phyloP scores from a whole-genome alignment of 1,140 invertebrate species.

The Venustaconcha ellipsiformis region DNA sequence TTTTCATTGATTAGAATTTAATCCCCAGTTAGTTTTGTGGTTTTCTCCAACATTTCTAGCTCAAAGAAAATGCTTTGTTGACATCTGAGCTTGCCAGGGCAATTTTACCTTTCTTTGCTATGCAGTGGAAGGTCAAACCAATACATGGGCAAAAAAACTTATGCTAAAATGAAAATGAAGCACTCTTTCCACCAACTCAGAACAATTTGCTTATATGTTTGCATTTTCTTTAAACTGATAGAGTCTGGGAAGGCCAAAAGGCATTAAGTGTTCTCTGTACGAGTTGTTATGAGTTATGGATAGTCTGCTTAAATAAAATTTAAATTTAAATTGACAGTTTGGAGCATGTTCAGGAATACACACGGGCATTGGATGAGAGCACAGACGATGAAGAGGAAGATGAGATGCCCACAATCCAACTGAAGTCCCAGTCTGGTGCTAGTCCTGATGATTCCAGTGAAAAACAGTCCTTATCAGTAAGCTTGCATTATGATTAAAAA shows the following conservation, averaged over 20 bases:
- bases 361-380: slow-evolving; percentile 52
- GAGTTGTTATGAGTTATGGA: background rate
- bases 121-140: no score
- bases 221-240: background rate
- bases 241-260: background rate
- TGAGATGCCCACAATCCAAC: slow-evolving; percentile 40
- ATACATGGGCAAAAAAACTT: no score
- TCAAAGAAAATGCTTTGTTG: no score
- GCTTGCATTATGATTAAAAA: no score
- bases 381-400: slow-evolving; percentile 54
- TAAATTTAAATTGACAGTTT: slow-evolving; percentile 30
- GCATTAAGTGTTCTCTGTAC: background rate
- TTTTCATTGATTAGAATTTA: no score
- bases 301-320: background rate
- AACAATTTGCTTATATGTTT: background rate
- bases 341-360: slow-evolving; percentile 58
- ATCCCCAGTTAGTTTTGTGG: no score
- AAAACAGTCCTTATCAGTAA: slow-evolving; percentile 33
- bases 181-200: no score
- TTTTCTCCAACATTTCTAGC: no score
- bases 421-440: slow-evolving; percentile 34
- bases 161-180: no score
- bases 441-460: slow-evolving; percentile 32
- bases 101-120: no score
- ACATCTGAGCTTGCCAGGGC: no score